Conservation (phyloP, 2,888 invertebrate genomes). For the Drosophila diplacantha region DNA sequence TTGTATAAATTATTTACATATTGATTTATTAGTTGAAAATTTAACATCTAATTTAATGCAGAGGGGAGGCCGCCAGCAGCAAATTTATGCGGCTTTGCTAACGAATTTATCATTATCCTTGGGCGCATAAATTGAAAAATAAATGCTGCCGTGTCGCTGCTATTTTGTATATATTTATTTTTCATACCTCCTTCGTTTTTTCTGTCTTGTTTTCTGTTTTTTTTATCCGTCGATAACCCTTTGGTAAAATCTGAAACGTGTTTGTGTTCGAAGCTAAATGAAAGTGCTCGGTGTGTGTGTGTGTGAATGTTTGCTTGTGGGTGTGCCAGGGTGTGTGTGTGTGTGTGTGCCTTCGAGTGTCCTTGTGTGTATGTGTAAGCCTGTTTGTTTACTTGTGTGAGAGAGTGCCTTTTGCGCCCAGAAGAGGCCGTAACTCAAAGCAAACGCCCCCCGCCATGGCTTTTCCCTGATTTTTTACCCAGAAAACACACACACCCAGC, state of each 20-base stretch:
- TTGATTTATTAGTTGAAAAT: constrained; percentile 65
- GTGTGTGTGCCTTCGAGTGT: constrained; percentile 3
- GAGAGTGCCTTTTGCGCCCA: constrained; percentile 9
- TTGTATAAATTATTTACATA: constrained; percentile 67
- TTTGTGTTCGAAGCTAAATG: constrained; percentile 43
- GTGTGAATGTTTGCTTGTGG: constrained; percentile 12
- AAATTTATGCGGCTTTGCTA: constrained; percentile 45
- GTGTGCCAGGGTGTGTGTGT: constrained; percentile 10
- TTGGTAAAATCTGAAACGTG: constrained; percentile 30
- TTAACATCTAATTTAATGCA: constrained; percentile 56
- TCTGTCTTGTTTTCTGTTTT: not conserved
- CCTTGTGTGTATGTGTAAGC: constrained; percentile 8
- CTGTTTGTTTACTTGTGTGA: constrained; percentile 28
- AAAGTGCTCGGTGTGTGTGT: constrained; percentile 36
- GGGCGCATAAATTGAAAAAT: constrained; percentile 55
- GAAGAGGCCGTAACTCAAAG: constrained; percentile 42
- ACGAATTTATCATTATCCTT: constrained; percentile 46
- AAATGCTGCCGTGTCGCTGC: constrained; percentile 35
- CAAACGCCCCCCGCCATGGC: constrained; percentile 24
- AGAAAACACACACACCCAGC: constrained; percentile 7
- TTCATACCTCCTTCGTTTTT: not conserved
- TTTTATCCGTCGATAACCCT: constrained; percentile 27
- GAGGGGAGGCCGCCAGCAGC: not conserved
- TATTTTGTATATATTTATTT: not conserved
- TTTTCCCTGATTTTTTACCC: not conserved